Evolutionary conservation across 1,140 invertebrate genomes (phyloP).

Genomic region (Sweltsa coloradensis): DNA sequence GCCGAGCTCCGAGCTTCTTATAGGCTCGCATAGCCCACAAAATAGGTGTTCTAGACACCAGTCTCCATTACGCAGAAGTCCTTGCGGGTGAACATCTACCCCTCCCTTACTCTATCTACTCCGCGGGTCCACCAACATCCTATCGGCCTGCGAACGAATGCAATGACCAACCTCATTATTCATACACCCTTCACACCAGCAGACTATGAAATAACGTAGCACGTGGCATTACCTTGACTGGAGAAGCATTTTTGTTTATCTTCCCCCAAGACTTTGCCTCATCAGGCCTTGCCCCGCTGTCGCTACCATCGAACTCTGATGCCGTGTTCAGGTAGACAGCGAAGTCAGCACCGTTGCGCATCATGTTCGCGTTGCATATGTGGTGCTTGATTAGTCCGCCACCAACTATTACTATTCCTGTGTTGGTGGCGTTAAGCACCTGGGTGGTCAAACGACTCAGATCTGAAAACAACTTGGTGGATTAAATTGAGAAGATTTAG

Average conservation of each 20-base stretch:
- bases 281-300: conserved; percentile 93
- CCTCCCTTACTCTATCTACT: too few species aligned
- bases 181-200: too few species aligned
- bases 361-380: conserved; percentile 95
- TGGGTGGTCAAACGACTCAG: conserved; percentile 82
- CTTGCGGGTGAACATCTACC: too few species aligned
- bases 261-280: conserved; percentile 99
- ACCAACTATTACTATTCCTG: conserved; percentile 95
- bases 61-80: too few species aligned
- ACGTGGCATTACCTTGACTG: conserved; percentile 72
- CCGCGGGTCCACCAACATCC: too few species aligned
- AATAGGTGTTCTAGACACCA: not conserved
- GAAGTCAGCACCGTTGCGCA: conserved; percentile 98
- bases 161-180: too few species aligned
- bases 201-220: too few species aligned
- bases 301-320: conserved; percentile 96
- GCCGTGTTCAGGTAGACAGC: conserved; percentile 96
- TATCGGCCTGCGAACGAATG: not conserved
- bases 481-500: too few species aligned
- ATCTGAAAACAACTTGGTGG: conserved; percentile 44
- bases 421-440: conserved; percentile 84
- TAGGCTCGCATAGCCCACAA: too few species aligned
- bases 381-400: conserved; percentile 98
- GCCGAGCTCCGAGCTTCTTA: too few species aligned
- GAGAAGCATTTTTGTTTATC: conserved; percentile 73